A percentile compares a stretch with the other conserved stretches of the same genome.
Conservation (phyloP, 1,140 invertebrate genomes). For the Atta texana region DNA sequence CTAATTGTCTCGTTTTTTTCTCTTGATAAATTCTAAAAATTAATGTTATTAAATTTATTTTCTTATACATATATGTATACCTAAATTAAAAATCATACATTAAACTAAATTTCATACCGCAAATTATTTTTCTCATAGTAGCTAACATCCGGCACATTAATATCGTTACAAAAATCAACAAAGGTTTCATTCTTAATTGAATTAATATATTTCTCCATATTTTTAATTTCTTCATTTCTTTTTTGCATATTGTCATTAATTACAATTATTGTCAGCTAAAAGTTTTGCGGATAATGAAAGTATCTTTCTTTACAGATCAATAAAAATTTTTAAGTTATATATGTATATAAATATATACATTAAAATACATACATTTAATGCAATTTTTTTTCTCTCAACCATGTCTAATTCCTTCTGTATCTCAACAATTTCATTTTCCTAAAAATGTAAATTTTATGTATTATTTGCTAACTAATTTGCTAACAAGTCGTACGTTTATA, state of each 20-base stretch:
- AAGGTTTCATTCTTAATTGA: constrained; percentile 97
- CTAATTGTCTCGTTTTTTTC: constrained; percentile 93
- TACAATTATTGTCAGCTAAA: constrained; percentile 65
- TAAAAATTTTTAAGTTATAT: neutral
- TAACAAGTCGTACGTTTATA: neutral
- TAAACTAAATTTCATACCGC: constrained; percentile 77
- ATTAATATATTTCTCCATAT: constrained; percentile 96
- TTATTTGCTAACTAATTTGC: neutral
- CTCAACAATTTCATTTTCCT: constrained; percentile 91
- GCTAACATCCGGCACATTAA: constrained; percentile 96
- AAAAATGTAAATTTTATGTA: constrained; percentile 62
- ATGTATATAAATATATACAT: neutral
- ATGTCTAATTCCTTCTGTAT: constrained; percentile 85
- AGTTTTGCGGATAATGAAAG: constrained; percentile 32
- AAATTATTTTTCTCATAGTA: constrained; percentile 98
- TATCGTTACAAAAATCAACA: constrained; percentile 94
- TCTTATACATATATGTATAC: constrained; percentile 8
- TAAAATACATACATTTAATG: constrained; percentile 34
- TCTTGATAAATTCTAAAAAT: constrained; percentile 93
- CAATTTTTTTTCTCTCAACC: neutral
- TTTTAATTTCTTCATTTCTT: constrained; percentile 93
- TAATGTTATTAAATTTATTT: neutral
- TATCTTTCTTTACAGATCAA: constrained; percentile 25
- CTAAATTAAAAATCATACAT: neutral
- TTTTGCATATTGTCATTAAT: constrained; percentile 89